Percentiles rank a stretch among this genome's conserved stretches.
phyloP scores from a whole-genome alignment of 2,113 vertebrate genomes.

The Lepus americanus region DNA sequence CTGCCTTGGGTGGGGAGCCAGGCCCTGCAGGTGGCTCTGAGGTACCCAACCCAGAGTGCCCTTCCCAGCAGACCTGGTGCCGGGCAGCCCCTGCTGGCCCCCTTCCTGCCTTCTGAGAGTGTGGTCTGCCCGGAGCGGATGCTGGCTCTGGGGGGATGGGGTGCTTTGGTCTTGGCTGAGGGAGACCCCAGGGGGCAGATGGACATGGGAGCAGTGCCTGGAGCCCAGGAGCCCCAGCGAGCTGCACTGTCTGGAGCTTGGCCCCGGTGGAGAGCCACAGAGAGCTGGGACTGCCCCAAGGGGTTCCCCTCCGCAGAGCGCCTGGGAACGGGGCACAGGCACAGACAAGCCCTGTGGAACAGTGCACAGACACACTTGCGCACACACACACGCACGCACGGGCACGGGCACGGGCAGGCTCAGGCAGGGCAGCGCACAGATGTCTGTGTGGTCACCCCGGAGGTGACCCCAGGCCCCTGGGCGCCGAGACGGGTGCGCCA shows the following conservation, averaged over 20 bases:
- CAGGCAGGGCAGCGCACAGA: background rate
- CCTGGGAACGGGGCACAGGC: conserved; percentile 19
- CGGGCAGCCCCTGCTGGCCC: background rate
- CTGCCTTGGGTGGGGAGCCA: background rate
- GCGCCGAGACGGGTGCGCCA: background rate
- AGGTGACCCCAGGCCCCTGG: background rate
- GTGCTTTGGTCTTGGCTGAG: background rate
- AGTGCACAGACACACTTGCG: background rate
- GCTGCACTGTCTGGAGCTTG: background rate
- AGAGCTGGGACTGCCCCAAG: background rate
- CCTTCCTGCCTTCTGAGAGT: background rate
- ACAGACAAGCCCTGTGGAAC: conserved; percentile 1
- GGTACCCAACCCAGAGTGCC: rapidly evolving
- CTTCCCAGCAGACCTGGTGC: background rate
- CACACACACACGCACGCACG: background rate
- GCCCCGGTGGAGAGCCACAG: background rate
- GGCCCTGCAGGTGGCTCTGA: background rate
- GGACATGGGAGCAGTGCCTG: too few species aligned
- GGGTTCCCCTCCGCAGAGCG: background rate
- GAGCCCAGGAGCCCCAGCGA: rapidly evolving
- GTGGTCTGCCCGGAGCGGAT: too few species aligned
- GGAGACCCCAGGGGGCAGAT: background rate
- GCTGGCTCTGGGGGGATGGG: background rate
- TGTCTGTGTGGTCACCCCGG: background rate
- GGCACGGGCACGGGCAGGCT: background rate